Percentiles rank a stretch among this genome's conserved stretches.
Conservation (phyloP, 2,797 vertebrate genomes). For the Odontamblyopus lacepedii region DNA sequence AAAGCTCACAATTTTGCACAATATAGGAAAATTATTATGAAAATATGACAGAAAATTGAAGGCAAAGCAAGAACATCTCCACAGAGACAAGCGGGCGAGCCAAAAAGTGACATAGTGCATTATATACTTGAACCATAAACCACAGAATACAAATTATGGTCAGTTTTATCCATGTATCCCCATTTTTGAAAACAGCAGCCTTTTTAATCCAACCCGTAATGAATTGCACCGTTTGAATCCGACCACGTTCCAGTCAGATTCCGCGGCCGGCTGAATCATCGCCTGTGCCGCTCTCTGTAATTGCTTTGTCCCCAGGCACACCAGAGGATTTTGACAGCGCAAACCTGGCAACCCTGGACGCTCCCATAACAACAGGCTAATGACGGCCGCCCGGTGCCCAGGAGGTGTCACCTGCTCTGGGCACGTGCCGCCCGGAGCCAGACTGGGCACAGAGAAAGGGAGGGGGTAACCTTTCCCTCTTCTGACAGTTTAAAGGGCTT, state of each 20-base stretch:
- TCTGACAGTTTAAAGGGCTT: neutral
- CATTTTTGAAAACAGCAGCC: neutral
- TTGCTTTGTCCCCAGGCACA: conserved; percentile 62
- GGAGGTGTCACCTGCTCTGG: conserved; percentile 23
- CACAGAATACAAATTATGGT: no score
- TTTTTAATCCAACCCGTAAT: neutral
- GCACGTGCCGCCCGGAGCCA: neutral
- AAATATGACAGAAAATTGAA: no score
- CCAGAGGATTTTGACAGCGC: conserved; percentile 58
- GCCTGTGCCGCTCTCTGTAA: conserved; percentile 56
- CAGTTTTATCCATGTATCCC: neutral
- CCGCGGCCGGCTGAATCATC: conserved; percentile 31
- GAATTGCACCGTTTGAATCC: neutral
- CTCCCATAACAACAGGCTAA: conserved; percentile 63
- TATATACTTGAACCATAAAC: no score
- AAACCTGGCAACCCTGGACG: conserved; percentile 44
- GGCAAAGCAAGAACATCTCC: no score
- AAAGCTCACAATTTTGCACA: no score
- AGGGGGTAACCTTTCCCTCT: no score
- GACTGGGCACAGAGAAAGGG: conserved; percentile 4
- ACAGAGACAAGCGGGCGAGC: no score
- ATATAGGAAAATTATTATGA: no score
- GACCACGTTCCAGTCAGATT: conserved; percentile 17
- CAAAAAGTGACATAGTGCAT: no score
- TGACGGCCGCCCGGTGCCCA: conserved; percentile 42